These are phyloP conservation scores for Pipistrellus pygmaeus DNA, from an alignment of 2,797 vertebrate genomes.

Conservation along the genomic window DNA sequence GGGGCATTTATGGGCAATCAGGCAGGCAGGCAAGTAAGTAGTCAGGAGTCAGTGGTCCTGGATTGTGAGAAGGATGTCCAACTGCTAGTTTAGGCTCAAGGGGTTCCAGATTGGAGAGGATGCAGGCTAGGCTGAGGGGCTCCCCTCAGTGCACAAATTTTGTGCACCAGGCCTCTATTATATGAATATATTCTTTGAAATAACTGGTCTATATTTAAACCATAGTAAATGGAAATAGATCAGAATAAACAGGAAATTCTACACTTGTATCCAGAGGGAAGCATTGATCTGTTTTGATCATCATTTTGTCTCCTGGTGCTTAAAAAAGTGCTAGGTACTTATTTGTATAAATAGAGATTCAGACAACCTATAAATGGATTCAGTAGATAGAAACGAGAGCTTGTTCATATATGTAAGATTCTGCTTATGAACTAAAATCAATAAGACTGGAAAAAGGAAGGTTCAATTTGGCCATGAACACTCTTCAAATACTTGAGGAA, in stretches of 20 bases:
- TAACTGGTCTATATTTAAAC: not conserved
- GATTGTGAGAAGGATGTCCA: too few relatives aligned
- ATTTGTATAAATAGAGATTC: not conserved
- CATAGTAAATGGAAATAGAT: not conserved
- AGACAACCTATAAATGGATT: slow-evolving; percentile 6
- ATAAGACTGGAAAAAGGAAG: not conserved
- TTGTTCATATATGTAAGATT: not conserved
- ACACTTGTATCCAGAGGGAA: not conserved
- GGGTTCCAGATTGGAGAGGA: too few relatives aligned
- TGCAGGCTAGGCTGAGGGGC: too few relatives aligned
- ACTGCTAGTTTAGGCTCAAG: too few relatives aligned
- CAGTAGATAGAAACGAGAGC: not conserved
- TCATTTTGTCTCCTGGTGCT: slow-evolving; percentile 29
- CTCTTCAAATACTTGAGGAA: slow-evolving; percentile 20
- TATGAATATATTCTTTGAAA: not conserved
- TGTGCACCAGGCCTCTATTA: too few relatives aligned
- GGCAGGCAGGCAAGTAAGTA: too few relatives aligned
- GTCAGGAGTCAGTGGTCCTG: too few relatives aligned
- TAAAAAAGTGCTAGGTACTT: slow-evolving; percentile 26
- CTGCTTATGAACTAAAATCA: not conserved
- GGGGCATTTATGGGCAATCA: too few relatives aligned
- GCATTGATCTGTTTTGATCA: slow-evolving; percentile 40
- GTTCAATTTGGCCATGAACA: not conserved
- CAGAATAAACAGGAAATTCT: slow-evolving; percentile 56
- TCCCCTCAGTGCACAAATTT: too few relatives aligned